These are phyloP conservation scores for Agelastica alni DNA, from an alignment of 2,888 invertebrate genomes.

Conservation along the genomic window DNA sequence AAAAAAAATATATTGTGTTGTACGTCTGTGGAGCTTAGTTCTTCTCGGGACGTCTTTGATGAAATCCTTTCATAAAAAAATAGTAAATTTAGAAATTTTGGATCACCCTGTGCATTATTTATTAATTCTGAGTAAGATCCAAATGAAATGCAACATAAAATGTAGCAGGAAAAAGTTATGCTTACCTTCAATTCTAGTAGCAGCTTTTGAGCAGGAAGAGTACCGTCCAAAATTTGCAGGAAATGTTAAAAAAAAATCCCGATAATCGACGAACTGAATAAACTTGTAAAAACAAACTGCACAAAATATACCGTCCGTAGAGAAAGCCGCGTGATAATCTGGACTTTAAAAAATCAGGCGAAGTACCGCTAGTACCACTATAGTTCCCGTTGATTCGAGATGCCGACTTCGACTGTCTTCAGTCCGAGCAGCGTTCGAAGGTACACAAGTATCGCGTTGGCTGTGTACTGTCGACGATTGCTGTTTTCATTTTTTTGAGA, in stretches of 20 bases:
- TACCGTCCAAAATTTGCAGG: neutral
- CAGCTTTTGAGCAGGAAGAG: neutral
- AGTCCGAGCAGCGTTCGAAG: slow-evolving; percentile 31
- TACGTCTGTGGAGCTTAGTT: too few species aligned
- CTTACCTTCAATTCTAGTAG: neutral
- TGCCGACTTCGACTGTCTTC: slow-evolving; percentile 47
- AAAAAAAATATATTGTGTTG: too few species aligned
- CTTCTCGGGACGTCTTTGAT: too few species aligned
- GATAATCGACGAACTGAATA: neutral
- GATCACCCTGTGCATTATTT: neutral
- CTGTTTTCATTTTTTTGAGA: slow-evolving; percentile 15
- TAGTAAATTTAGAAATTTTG: neutral
- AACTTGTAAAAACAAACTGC: neutral
- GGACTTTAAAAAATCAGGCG: slow-evolving; percentile 41
- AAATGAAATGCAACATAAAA: neutral
- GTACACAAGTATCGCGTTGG: slow-evolving; percentile 14
- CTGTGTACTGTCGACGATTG: slow-evolving; percentile 1
- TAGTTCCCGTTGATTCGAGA: slow-evolving; percentile 43
- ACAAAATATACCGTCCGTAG: slow-evolving; percentile 6
- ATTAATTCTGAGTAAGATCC: neutral
- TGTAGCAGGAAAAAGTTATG: neutral
- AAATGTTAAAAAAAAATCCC: too few species aligned
- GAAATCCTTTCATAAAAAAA: too few species aligned
- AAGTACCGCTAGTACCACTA: slow-evolving; percentile 46
- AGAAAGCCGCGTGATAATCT: slow-evolving; percentile 37